Base-by-base conservation (phyloP, 1,140 invertebrate genomes). In the Anastrepha obliqua region DNA sequence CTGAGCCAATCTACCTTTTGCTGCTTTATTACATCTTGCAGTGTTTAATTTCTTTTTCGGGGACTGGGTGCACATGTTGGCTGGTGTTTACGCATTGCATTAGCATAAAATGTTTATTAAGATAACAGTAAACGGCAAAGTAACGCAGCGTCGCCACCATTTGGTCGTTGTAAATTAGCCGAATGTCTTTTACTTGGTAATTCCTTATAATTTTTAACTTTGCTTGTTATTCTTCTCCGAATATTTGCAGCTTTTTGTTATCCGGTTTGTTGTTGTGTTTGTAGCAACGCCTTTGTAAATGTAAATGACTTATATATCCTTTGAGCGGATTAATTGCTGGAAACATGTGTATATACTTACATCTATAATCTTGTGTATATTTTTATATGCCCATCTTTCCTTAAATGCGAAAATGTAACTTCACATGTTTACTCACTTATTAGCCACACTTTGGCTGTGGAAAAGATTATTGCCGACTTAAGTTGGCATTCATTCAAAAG, bases 71-170 rank as follows among this genome's bases (percentile, higher is more conserved):
- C 8, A 51, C 74, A 55, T 39, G 44, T 39, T 51, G 47, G 7
- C 47, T 55, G 74, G 47, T 81, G 74, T 81, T 81, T 81, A 81
- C 51, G 74, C 60, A 86, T n/a, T 90, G 91, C 91, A 92, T 92
- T 92, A 92, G 91, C 91, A 92, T 92, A 92, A 92, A 92, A 92
- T 92, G 90, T 90, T 91, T 90, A 90, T 91, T 91, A 92, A 92
- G 91, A 92, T 91, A 91, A 90, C 58, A 64, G 85, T 42, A 64
- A 81, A 81, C 3, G 74, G 44, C 74, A 15, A 20, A 55, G 74
- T 9, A 81, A 81, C 17, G 44, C 74, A 81, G 47, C 74, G 17
- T 20, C 15, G 2, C 47, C 51, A 20, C 44, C 74, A 9, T 2
- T 55, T 55, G 7, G 74, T 60, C 17, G 20, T 86, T 86, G 85